Evolutionary conservation across 1,140 invertebrate species (phyloP), one percentile per base, ranked within the genome.

Genomic region (Thaumetopoea pityocampa): DNA sequence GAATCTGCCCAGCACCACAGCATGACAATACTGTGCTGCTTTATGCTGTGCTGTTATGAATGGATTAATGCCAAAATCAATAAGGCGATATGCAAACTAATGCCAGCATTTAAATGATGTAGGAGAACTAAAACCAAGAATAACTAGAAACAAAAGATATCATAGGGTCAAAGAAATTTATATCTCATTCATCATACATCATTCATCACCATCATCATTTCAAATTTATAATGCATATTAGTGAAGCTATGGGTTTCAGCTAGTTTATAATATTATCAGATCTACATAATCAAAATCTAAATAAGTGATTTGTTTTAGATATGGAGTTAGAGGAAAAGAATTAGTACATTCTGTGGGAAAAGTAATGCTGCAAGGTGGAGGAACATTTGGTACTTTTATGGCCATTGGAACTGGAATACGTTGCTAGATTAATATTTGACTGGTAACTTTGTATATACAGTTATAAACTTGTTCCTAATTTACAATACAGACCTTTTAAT

Each of bases 341-440:
- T 80, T 99, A 26, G 89, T 98, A 22, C 93, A 95, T 74, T 96
- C 91, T 56, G 94, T 98, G 37, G 97, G 96, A 22, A 99, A 98
- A 90, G 92, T 94, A 3, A 98, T 98, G 96, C 33, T 98, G 22
- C 96, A 98, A 88, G 95, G 96, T 52, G 97, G 96, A 35, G 96
- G 96, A 33, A 98, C 96, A 24, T 99, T 99, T 86, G 97, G 97
- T 14, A 97, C 95, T 44, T 99, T 98, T 84, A 98, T 99, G 95
- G 93, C 93, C 19, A 94, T 95, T 56, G 94, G 93, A 67, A 93
- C 92, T 51, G 92, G 91, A 51, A 90, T 94, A 53, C 86, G 93
- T 67, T 94, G 93, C 85, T 94, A 86, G 10, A 16, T n/a, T 6
- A 18, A 15, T 23, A n/a, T 15, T 24, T 6, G 14, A 14, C 35